Percentiles rank a stretch among this genome's conserved stretches.
Conservation (phyloP, 2,797 vertebrate species). For the Sus cebifrons region DNA sequence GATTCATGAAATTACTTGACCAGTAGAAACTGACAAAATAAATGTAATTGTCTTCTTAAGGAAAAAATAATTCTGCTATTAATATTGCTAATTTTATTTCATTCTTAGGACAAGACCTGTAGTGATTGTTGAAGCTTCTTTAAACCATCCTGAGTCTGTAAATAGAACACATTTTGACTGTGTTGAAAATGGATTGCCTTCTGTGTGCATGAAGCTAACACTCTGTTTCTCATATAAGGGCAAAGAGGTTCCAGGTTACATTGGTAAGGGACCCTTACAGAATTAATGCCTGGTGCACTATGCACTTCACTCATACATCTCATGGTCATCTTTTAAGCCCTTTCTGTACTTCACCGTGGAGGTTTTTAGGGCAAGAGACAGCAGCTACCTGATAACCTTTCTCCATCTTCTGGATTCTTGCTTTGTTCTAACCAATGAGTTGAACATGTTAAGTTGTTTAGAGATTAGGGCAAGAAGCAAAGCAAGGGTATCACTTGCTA, state of each 20-base stretch:
- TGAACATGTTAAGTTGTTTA: not conserved
- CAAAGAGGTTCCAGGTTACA: constrained; percentile 92
- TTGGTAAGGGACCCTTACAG: constrained; percentile 91
- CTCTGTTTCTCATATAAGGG: constrained; percentile 95
- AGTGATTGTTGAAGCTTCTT: constrained; percentile 93
- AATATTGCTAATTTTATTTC: constrained; percentile 71
- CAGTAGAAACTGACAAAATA: not conserved
- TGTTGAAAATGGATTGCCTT: constrained; percentile 91
- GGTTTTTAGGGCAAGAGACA: not conserved
- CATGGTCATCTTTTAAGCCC: not conserved
- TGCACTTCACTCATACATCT: not conserved
- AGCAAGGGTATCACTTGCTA: not conserved
- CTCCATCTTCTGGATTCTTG: not conserved
- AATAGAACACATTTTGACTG: constrained; percentile 93
- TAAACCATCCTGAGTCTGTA: constrained; percentile 93
- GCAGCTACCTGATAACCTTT: not conserved
- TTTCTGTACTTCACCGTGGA: not conserved
- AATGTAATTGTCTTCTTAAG: constrained; percentile 23
- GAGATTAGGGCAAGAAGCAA: not conserved
- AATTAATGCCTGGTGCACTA: not conserved
- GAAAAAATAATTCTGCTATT: constrained; percentile 72
- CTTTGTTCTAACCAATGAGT: not conserved
- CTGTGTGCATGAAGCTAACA: constrained; percentile 93
- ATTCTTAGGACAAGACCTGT: constrained; percentile 95
- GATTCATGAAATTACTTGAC: not conserved